Evolutionary conservation across 1,140 invertebrate genomes (phyloP).

Genomic region (Antheraea pernyi): DNA sequence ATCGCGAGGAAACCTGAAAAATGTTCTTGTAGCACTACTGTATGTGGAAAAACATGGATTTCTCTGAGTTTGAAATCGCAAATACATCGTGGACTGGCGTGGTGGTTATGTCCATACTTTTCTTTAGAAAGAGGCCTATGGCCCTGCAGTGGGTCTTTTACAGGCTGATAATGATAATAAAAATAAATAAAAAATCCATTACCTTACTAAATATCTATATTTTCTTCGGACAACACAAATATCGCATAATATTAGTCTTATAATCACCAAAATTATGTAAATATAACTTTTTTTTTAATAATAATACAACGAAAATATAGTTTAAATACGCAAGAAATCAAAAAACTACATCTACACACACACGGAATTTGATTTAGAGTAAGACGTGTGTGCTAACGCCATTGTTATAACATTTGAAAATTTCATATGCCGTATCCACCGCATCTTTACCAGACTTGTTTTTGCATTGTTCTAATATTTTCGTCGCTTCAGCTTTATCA

Average conservation of each 20-base stretch:
- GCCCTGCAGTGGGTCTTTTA: too few relatives aligned
- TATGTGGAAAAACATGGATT: too few relatives aligned
- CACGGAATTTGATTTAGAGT: constrained; percentile 12
- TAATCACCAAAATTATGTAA: neutral
- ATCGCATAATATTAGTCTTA: neutral
- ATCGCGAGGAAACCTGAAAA: too few relatives aligned
- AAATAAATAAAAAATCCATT: too few relatives aligned
- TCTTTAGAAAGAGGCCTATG: too few relatives aligned
- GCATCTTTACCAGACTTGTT: constrained; percentile 59
- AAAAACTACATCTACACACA: neutral
- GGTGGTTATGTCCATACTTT: too few relatives aligned
- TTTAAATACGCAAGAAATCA: neutral
- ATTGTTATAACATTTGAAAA: constrained; percentile 76
- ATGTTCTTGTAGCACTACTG: too few relatives aligned
- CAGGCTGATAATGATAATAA: too few relatives aligned
- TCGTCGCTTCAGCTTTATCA: constrained; percentile 48
- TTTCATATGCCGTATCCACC: constrained; percentile 70
- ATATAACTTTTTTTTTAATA: too few relatives aligned
- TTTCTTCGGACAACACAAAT: neutral
- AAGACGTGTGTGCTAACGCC: constrained; percentile 55
- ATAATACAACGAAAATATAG: neutral
- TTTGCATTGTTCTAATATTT: constrained; percentile 65
- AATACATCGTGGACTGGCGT: too few relatives aligned
- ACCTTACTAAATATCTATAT: neutral
- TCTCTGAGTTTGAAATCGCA: too few relatives aligned